Percentiles rank a stretch among this genome's conserved stretches.
phyloP scores from a whole-genome alignment of 37 sponge, comb jelly and placozoan species.

The Trichoplax adhaerens region DNA sequence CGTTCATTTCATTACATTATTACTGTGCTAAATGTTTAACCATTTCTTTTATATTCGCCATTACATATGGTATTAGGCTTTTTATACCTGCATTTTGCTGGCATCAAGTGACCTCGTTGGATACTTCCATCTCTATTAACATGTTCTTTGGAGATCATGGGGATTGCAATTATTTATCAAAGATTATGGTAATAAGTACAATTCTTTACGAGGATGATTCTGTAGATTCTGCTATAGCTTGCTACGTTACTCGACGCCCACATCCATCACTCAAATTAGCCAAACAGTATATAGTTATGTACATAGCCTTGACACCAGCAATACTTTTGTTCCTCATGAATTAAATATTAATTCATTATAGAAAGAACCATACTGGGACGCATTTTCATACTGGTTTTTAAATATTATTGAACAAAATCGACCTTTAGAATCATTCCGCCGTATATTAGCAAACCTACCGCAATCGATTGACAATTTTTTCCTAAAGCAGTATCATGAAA shows the following conservation, averaged over 20 bases:
- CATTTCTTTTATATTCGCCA: too few relatives aligned
- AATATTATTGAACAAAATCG: slow-evolving; percentile 4
- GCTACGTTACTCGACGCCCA: too few relatives aligned
- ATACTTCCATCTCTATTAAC: slow-evolving; percentile 2
- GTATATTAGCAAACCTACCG: background rate
- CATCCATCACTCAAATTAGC: too few relatives aligned
- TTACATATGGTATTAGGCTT: background rate
- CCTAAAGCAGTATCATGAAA: slow-evolving; percentile 3
- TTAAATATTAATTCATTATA: too few relatives aligned
- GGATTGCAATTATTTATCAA: background rate
- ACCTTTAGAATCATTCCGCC: background rate
- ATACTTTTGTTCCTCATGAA: too few relatives aligned
- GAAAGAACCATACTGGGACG: background rate
- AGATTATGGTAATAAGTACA: background rate
- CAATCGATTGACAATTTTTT: background rate
- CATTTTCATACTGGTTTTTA: slow-evolving; percentile 3
- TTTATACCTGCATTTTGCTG: slow-evolving; percentile 8
- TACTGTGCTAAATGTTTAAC: too few relatives aligned
- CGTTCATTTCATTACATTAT: too few relatives aligned
- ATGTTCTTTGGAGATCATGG: slow-evolving; percentile 7
- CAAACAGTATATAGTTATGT: too few relatives aligned
- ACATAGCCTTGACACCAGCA: too few relatives aligned
- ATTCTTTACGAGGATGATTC: too few relatives aligned
- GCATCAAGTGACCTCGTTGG: slow-evolving; percentile 1
- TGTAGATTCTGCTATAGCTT: too few relatives aligned